Evolutionary conservation across 2,797 vertebrate species (phyloP).

Genomic region (Xenentodon cancila): DNA sequence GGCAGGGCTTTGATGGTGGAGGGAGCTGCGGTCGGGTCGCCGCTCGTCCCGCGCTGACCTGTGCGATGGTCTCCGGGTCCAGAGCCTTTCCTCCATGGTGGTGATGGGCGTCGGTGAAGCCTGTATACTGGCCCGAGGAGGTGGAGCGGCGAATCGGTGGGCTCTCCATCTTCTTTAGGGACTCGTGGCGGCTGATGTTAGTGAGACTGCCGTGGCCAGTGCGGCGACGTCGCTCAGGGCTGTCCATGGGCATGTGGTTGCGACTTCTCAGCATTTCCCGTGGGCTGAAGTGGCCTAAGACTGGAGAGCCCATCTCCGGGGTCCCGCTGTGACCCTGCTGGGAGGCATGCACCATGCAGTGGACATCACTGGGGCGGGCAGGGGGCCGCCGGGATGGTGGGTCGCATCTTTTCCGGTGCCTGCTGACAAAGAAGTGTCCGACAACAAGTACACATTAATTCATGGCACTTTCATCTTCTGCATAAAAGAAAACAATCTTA

Average conservation of each 20-base stretch:
- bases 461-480: background rate
- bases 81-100: slow-evolving; percentile 90
- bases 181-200: slow-evolving; percentile 95
- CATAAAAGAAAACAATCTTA: background rate
- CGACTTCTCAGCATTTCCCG: slow-evolving; percentile 90
- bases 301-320: slow-evolving; percentile 88
- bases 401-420: slow-evolving; percentile 92
- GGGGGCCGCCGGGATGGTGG: slow-evolving; percentile 89
- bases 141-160: slow-evolving; percentile 97
- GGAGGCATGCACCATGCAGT: slow-evolving; percentile 90
- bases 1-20: slow-evolving; percentile 81
- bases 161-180: slow-evolving; percentile 94
- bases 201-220: slow-evolving; percentile 92
- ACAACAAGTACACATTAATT: slow-evolving; percentile 8
- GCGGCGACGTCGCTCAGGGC: slow-evolving; percentile 90
- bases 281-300: slow-evolving; percentile 88
- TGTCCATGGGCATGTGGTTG: slow-evolving; percentile 85
- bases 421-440: slow-evolving; percentile 53
- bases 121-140: slow-evolving; percentile 94
- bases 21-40: slow-evolving; percentile 76
- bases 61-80: slow-evolving; percentile 98
- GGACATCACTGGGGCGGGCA: slow-evolving; percentile 88
- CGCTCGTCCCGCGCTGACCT: slow-evolving; percentile 89
- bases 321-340: slow-evolving; percentile 83
- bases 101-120: slow-evolving; percentile 85